Conservation (phyloP, 1,140 invertebrate species). For the Brachystomella parvula region DNA sequence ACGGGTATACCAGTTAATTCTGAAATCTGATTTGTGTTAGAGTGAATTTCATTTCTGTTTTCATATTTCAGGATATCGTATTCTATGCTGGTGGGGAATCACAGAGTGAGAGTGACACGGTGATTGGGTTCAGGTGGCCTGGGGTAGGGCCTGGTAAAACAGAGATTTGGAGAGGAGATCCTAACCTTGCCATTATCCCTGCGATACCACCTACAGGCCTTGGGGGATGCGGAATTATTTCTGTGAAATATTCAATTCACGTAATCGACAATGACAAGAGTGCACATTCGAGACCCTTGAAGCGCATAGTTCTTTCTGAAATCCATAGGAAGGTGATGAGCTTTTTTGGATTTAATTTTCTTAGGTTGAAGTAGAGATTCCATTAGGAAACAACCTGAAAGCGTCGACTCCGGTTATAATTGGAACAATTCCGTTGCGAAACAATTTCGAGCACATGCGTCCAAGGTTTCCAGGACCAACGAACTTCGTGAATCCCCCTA, state of each 20-base stretch:
- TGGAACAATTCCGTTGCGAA: conserved; percentile 13
- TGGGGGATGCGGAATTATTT: conserved; percentile 12
- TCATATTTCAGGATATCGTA: background rate
- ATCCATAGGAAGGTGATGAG: background rate
- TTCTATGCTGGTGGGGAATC: background rate
- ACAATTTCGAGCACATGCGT: conserved; percentile 3
- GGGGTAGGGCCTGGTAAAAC: background rate
- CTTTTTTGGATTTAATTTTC: background rate
- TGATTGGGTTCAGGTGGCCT: background rate
- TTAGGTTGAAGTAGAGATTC: background rate
- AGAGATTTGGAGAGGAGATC: background rate
- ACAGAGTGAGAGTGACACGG: background rate
- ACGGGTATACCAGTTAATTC: conserved; percentile 1
- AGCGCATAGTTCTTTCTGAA: background rate
- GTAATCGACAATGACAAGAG: background rate
- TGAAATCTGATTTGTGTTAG: background rate
- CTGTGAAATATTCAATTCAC: background rate
- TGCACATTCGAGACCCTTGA: background rate
- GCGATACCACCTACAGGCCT: conserved; percentile 5
- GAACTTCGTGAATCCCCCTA: background rate
- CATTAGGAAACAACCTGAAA: background rate
- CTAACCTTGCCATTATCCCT: background rate
- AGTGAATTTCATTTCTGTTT: background rate
- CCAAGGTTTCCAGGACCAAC: background rate
- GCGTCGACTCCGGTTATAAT: background rate